Base-by-base conservation (phyloP, 2,113 vertebrate genomes). In the Leucosticte australis region DNA sequence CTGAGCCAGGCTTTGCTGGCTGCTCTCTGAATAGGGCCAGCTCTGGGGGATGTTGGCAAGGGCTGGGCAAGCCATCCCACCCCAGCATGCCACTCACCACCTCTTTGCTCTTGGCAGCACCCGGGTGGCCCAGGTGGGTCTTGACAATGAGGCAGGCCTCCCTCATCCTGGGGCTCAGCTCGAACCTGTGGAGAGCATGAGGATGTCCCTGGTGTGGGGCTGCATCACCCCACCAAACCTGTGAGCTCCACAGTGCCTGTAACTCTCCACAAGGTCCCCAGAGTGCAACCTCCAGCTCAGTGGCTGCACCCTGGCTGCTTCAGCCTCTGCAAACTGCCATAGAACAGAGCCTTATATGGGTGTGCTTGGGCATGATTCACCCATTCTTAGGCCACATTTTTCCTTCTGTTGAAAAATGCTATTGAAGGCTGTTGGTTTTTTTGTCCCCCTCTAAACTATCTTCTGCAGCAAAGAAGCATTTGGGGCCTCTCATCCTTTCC, bases 101-200 rank as follows among this genome's bases (percentile, higher is more conserved):
- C 90, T 99, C 99, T 78, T 98, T 98, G 97, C 97, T 98, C 96
- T 98, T 98, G 86, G 97, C 89, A 53, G 98, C 97, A 16, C 39
- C 3, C 1, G 97, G 75, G 35, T 98, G 98, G n/a, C 98, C 98
- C 78, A 99, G 97, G 94, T 99, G 98, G 69, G 97, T 98, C 95
- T 98, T 98, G 96, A 99, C 94, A 60, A 98, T 98, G 7, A 98
- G 97, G 65, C 99, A 99, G 31, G 99, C 99, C 87, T 99, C 99
- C 37, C 98, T 98, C 98, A 99, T 98, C 91, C 98, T 98, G n/a
- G 98, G 98, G 96, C 98, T 99, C 91, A 99, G 95, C 94, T 99
- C 99, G 33, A 99, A 99, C 97, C 99, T 99, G 96, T 6, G 19
- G 41, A 74, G 50, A 39, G 77, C 39, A 15, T 0, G 0, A 37